These are phyloP conservation scores for Trimorus sp. DNA, from an alignment of 2,888 invertebrate species.

Conservation along the genomic window DNA sequence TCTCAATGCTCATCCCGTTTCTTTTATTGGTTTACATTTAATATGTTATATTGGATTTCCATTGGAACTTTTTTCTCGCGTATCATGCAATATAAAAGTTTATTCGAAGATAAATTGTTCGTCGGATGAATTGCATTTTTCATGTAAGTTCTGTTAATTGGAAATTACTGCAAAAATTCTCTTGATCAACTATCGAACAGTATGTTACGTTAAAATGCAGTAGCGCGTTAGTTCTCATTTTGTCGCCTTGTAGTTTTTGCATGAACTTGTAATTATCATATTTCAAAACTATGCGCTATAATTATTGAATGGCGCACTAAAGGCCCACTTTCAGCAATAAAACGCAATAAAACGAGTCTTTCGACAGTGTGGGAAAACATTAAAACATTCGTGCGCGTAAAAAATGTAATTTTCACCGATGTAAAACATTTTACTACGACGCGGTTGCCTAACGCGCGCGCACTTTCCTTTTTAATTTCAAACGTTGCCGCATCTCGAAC, in stretches of 20 bases:
- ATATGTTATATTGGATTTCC: constrained; percentile 8
- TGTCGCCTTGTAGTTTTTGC: too few species aligned
- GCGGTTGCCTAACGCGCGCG: too few species aligned
- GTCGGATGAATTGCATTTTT: background rate
- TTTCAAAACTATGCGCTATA: too few species aligned
- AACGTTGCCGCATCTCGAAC: background rate
- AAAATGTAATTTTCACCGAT: background rate
- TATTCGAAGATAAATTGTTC: background rate
- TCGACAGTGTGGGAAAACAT: constrained; percentile 20
- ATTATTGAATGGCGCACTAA: background rate
- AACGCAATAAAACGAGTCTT: constrained; percentile 14
- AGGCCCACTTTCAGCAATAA: background rate
- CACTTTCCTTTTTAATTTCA: background rate
- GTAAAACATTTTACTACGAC: constrained; percentile 7
- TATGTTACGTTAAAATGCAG: too few species aligned
- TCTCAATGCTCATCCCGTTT: constrained; percentile 5
- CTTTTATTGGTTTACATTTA: constrained; percentile 23
- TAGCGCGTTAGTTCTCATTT: too few species aligned
- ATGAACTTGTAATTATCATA: too few species aligned
- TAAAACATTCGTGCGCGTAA: background rate
- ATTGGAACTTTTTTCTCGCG: constrained; percentile 11
- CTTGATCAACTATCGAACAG: too few species aligned
- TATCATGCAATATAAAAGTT: background rate
- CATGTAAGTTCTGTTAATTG: background rate
- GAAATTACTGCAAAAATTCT: too few species aligned